Conservation (phyloP, 2,797 vertebrate species). For the Danio kyathit region DNA sequence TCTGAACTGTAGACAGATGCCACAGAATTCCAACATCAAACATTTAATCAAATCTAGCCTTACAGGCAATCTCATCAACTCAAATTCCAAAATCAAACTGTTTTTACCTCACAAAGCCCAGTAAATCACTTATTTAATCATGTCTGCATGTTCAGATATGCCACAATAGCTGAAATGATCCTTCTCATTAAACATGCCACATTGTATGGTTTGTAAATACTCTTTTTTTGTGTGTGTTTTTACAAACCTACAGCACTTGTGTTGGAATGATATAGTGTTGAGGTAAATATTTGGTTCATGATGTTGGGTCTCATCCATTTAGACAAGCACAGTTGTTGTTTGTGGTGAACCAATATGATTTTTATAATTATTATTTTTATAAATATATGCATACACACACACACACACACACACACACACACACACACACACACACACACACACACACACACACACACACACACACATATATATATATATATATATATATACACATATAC, state of each 20-base stretch:
- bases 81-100: conserved; percentile 19
- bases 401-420: no score
- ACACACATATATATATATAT: no score
- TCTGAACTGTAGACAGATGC: conserved; percentile 38
- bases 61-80: conserved; percentile 31
- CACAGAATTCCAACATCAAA: conserved; percentile 10
- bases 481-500: no score
- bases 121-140: conserved; percentile 9
- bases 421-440: no score
- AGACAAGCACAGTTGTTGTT: no score
- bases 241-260: neutral
- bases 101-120: conserved; percentile 1
- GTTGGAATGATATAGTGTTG: neutral
- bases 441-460: no score
- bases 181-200: neutral
- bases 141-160: neutral
- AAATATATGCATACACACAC: no score
- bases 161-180: neutral
- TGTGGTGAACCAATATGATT: no score
- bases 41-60: conserved; percentile 36
- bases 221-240: neutral
- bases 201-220: neutral
- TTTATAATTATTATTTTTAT: no score
- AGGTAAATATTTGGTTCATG: neutral
- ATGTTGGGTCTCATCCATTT: no score